Conservation (phyloP, 1,140 invertebrate genomes). For the Drosophila parabipectinata region DNA sequence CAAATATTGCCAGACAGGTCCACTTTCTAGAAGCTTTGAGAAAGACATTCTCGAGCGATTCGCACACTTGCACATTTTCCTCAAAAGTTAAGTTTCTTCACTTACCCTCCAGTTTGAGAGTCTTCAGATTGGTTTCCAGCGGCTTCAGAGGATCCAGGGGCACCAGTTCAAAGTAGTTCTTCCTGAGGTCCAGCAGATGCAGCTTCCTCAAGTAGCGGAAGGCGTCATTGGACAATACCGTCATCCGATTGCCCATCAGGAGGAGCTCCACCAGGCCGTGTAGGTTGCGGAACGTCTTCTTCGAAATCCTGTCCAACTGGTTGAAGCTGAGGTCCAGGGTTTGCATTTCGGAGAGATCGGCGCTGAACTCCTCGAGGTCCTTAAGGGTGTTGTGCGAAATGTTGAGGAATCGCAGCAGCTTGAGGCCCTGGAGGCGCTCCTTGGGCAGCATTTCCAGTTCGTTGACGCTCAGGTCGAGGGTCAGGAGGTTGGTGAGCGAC, state of each 20-base stretch:
- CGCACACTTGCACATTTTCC: no score
- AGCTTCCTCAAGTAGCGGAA: slow-evolving; percentile 92
- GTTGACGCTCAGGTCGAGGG: slow-evolving; percentile 93
- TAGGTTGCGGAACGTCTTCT: slow-evolving; percentile 90
- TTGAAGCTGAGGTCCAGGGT: slow-evolving; percentile 93
- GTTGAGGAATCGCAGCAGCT: slow-evolving; percentile 90
- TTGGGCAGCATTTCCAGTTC: slow-evolving; percentile 93
- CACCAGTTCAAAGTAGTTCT: slow-evolving; percentile 93
- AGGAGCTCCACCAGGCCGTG: slow-evolving; percentile 90
- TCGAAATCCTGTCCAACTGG: slow-evolving; percentile 90
- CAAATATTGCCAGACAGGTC: no score
- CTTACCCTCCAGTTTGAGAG: slow-evolving; percentile 91
- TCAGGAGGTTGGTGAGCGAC: slow-evolving; percentile 89
- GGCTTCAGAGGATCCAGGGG: slow-evolving; percentile 90
- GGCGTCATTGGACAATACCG: slow-evolving; percentile 90
- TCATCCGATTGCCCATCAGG: slow-evolving; percentile 93
- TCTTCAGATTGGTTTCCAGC: slow-evolving; percentile 92
- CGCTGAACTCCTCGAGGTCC: slow-evolving; percentile 92
- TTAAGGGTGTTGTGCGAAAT: slow-evolving; percentile 92
- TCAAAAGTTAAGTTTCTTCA: background rate
- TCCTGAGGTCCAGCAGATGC: slow-evolving; percentile 91
- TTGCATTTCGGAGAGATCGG: slow-evolving; percentile 90
- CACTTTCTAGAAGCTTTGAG: no score
- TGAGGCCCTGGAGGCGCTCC: slow-evolving; percentile 92
- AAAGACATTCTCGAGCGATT: no score